phyloP scores from a whole-genome alignment of 2,888 invertebrate genomes.

The Trissoscelio sp. region DNA sequence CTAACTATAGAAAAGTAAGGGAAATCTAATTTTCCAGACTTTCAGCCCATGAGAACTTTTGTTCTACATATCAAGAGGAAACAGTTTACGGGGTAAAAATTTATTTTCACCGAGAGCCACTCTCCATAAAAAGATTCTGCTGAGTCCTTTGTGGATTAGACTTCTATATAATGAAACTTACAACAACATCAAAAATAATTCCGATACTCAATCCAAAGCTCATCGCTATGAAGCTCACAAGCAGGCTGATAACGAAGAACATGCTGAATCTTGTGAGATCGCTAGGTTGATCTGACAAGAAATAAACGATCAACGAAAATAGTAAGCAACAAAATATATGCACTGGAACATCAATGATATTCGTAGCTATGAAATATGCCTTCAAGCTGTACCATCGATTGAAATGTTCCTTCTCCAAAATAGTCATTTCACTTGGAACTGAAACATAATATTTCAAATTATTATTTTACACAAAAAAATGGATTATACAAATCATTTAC shows the following conservation, averaged over 20 bases:
- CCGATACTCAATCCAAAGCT: constrained; percentile 96
- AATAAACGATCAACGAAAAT: constrained; percentile 91
- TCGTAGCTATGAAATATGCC: constrained; percentile 91
- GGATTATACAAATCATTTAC: neutral
- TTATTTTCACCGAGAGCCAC: no score
- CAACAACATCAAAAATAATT: constrained; percentile 93
- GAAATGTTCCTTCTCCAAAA: constrained; percentile 93
- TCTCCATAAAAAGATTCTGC: no score
- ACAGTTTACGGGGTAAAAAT: no score
- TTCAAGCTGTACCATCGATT: constrained; percentile 95
- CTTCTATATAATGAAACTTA: no score
- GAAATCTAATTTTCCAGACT: no score
- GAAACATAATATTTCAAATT: constrained; percentile 71
- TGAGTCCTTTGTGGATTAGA: no score
- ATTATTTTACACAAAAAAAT: neutral
- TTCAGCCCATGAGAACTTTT: no score
- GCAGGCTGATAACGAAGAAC: constrained; percentile 92
- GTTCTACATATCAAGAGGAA: no score
- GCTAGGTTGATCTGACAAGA: constrained; percentile 95
- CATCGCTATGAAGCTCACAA: constrained; percentile 95
- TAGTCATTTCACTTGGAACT: constrained; percentile 93
- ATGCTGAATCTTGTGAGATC: constrained; percentile 91
- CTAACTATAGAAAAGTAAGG: no score
- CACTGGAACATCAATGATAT: constrained; percentile 91
- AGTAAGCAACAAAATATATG: constrained; percentile 89